Evolutionary conservation across 1,140 invertebrate species (phyloP), one percentile per base, ranked within the genome.

Genomic region (Dinothrombium tinctorium): DNA sequence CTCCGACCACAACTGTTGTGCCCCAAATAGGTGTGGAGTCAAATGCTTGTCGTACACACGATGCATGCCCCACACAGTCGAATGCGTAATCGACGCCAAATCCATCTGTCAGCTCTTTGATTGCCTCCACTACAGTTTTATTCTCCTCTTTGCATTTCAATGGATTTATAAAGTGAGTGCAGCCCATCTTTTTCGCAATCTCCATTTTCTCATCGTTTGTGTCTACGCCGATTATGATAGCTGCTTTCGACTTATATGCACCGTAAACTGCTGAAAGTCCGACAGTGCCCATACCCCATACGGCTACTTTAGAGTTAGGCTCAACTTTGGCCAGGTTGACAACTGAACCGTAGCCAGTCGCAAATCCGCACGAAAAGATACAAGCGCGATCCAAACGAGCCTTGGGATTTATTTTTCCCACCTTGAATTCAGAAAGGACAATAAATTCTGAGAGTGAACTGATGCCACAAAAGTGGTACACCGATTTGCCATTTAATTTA

Each of bases 21-120:
- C 92, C 92, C 90, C 92, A 96, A 8, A 90, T 90, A 61, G 95
- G 89, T 50, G 82, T 87, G 0, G 86, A 68, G 58, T 99, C 92
- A 28, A 98, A 60, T 19, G 92, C 92, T 42, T 78, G 74, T 51
- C 89, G 68, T 90, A 99, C 98, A 3, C 79, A 83, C 36, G 73
- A 62, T 1, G 94, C 78, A 64, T 94, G 96, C 42, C 92, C 92
- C 56, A 96, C 79, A 59, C 92, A 98, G 61, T 98, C 92, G 62
- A 98, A 98, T 4, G 89, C 95, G 54, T 78, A 98, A 61, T 99
- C 92, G 38, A 87, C 67, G 20, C 92, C 92, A 41, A 7, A 4
- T 5, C 92, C 92, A 64, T 95, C 82, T 12, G 84, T 94, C 52
- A 83, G 59, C 50, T 89, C 83, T 19, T 90, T 65, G 4, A 98